Percentiles rank a stretch among this genome's conserved stretches.
These are phyloP conservation scores for Nomada fabriciana DNA, from an alignment of 2,888 invertebrate genomes.

Conservation along the genomic window DNA sequence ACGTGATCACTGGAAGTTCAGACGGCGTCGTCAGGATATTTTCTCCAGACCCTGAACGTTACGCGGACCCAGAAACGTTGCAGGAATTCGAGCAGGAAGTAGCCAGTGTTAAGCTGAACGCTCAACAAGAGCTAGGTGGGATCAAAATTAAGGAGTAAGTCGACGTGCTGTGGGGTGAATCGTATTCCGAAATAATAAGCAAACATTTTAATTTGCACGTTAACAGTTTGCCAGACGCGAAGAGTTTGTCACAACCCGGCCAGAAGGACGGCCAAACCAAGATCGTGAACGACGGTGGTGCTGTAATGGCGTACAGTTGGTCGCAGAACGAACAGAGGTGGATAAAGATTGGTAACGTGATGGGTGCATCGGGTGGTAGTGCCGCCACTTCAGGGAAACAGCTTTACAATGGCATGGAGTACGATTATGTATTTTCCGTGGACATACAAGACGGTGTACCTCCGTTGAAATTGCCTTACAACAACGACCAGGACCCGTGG, in stretches of 20 bases:
- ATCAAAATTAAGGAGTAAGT: slow-evolving; percentile 93
- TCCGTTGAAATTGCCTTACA: slow-evolving; percentile 95
- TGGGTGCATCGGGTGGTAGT: slow-evolving; percentile 90
- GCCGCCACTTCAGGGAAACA: slow-evolving; percentile 90
- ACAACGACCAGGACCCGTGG: slow-evolving; percentile 96
- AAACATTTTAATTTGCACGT: slow-evolving; percentile 20
- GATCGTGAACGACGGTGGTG: slow-evolving; percentile 91
- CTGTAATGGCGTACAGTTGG: slow-evolving; percentile 93
- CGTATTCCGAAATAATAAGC: neutral
- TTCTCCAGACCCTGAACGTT: slow-evolving; percentile 89
- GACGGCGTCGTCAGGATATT: slow-evolving; percentile 96
- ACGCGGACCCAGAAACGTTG: slow-evolving; percentile 88
- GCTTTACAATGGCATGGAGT: slow-evolving; percentile 94
- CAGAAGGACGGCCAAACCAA: slow-evolving; percentile 93
- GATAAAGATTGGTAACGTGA: slow-evolving; percentile 95
- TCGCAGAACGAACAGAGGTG: slow-evolving; percentile 88
- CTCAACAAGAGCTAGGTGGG: slow-evolving; percentile 92
- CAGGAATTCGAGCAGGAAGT: slow-evolving; percentile 91
- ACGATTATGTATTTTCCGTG: slow-evolving; percentile 98
- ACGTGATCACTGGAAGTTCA: slow-evolving; percentile 92
- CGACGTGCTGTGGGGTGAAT: neutral
- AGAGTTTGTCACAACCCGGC: slow-evolving; percentile 91
- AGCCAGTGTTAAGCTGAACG: slow-evolving; percentile 86
- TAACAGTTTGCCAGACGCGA: slow-evolving; percentile 91
- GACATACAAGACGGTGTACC: slow-evolving; percentile 96